Evolutionary conservation across 1,140 invertebrate species (phyloP).

Genomic region (Tetragnatha versicolor): DNA sequence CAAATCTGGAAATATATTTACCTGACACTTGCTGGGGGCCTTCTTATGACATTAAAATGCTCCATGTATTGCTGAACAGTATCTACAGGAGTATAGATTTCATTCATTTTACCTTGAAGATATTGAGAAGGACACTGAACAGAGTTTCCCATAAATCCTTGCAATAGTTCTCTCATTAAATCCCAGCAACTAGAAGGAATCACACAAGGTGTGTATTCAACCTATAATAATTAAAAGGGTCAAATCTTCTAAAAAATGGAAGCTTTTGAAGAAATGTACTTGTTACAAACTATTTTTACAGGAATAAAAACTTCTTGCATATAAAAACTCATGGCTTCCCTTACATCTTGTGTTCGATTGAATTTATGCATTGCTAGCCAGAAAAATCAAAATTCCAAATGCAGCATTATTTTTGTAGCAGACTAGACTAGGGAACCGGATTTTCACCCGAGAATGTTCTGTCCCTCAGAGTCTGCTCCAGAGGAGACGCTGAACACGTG

Average conservation of each 20-base stretch:
- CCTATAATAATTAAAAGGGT: slow-evolving; percentile 66
- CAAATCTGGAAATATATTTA: background rate
- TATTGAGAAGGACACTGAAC: slow-evolving; percentile 58
- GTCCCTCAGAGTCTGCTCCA: no score
- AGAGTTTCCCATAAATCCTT: slow-evolving; percentile 83
- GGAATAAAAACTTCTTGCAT: no score
- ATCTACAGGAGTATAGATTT: slow-evolving; percentile 80
- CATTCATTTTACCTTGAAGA: slow-evolving; percentile 79
- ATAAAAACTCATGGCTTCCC: no score
- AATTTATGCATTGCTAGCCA: no score
- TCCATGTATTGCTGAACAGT: slow-evolving; percentile 95
- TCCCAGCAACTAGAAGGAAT: slow-evolving; percentile 89
- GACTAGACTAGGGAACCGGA: no score
- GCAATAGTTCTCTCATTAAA: slow-evolving; percentile 88
- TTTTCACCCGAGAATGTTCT: no score
- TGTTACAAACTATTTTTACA: no score
- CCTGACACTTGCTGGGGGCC: slow-evolving; percentile 33
- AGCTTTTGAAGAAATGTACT: background rate
- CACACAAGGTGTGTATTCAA: slow-evolving; percentile 91
- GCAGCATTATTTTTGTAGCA: no score
- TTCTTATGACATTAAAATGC: slow-evolving; percentile 75
- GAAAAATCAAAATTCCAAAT: no score
- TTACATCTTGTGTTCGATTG: no score
- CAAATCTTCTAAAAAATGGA: background rate
- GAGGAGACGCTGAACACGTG: no score